Conservation (phyloP, 2,113 vertebrate species). For the Paraplagusia blochii region DNA sequence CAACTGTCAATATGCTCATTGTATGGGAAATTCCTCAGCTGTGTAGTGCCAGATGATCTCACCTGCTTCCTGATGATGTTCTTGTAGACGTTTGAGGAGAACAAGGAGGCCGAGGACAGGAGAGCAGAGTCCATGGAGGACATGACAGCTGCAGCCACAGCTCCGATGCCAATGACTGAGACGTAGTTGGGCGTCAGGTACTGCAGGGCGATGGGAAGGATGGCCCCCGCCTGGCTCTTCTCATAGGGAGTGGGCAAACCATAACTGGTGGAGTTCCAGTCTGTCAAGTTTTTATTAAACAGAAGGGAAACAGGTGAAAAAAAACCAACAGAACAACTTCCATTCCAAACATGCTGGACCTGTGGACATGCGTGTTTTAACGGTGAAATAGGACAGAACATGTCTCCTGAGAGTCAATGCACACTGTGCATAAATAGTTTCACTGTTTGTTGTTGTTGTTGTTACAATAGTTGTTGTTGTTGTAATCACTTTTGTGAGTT, state of each 20-base stretch:
- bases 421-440: no score
- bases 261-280: constrained; percentile 68
- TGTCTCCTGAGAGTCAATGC: no score
- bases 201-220: constrained; percentile 59
- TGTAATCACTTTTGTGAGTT: no score
- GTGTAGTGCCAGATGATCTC: constrained; percentile 14
- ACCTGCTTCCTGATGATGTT: constrained; percentile 65
- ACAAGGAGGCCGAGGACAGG: constrained; percentile 68
- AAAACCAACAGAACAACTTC: no score
- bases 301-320: neutral
- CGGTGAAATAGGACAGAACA: no score
- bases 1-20: constrained; percentile 3
- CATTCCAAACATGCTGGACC: no score
- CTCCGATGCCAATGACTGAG: constrained; percentile 62
- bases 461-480: no score
- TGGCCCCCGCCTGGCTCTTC: constrained; percentile 56
- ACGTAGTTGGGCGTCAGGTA: constrained; percentile 55
- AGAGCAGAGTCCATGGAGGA: constrained; percentile 76
- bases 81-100: constrained; percentile 68
- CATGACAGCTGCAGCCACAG: constrained; percentile 72
- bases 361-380: no score
- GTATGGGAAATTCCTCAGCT: constrained; percentile 17
- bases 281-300: constrained; percentile 17
- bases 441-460: no score
- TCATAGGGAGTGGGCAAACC: constrained; percentile 48